Evolutionary conservation across 2,888 invertebrate species (phyloP).

Genomic region (Sphaerophoria taeniata): DNA sequence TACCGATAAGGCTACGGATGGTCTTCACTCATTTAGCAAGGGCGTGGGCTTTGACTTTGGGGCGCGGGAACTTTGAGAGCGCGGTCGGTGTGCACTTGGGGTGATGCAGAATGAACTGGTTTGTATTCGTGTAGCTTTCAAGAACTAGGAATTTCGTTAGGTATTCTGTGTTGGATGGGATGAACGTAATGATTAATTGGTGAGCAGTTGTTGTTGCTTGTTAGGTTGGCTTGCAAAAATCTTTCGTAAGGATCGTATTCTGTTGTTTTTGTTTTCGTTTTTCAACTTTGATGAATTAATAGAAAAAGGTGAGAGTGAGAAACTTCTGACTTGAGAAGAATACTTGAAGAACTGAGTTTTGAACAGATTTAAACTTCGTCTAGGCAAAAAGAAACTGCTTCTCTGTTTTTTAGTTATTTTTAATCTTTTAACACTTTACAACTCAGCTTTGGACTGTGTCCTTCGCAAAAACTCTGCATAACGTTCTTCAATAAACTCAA

Average conservation of each 20-base stretch:
- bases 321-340: background rate
- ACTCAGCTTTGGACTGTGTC: conserved; percentile 52
- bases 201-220: conserved; percentile 10
- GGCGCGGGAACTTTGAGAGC: conserved; percentile 68
- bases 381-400: background rate
- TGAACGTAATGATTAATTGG: conserved; percentile 45
- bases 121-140: background rate
- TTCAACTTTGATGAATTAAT: conserved; percentile 10
- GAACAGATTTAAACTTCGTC: too few species aligned
- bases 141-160: background rate
- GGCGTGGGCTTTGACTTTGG: conserved; percentile 72
- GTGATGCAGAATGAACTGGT: conserved; percentile 47
- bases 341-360: background rate
- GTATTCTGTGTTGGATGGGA: conserved; percentile 1
- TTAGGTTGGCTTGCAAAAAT: background rate
- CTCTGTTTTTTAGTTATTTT: background rate
- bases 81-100: conserved; percentile 37
- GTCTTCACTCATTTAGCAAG: conserved; percentile 72
- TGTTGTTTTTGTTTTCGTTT: background rate
- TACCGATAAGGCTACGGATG: conserved; percentile 23
- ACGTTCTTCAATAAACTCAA: conserved; percentile 84
- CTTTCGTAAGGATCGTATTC: conserved; percentile 1
- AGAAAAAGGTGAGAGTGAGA: background rate
- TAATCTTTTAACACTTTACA: conserved; percentile 26
- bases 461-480: conserved; percentile 29